Percentiles rank a stretch among this genome's conserved stretches.
phyloP scores from a whole-genome alignment of 2,113 vertebrate species.

The Dromaius novaehollandiae region DNA sequence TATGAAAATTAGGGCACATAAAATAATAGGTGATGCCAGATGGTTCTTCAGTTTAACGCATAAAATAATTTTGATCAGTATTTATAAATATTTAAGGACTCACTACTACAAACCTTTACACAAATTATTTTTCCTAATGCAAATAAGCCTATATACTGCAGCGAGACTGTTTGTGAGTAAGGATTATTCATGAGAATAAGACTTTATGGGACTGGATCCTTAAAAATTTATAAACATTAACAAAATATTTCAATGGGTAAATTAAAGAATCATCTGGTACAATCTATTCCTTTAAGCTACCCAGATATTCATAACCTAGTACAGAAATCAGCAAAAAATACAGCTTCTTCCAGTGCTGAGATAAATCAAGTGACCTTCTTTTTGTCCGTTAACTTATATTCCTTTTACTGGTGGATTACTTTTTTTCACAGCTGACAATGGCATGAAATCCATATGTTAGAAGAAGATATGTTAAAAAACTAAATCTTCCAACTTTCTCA shows the following conservation, averaged over 20 bases:
- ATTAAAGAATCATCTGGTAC: conserved; percentile 4
- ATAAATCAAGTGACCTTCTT: conserved; percentile 16
- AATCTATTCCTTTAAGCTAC: conserved; percentile 17
- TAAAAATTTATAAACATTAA: conserved; percentile 25
- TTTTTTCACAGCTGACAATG: background rate
- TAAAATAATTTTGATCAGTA: conserved; percentile 21
- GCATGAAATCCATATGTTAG: conserved; percentile 13
- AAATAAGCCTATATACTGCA: background rate
- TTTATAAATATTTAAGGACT: conserved; percentile 52
- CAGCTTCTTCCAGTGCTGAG: background rate
- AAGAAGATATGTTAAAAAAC: background rate
- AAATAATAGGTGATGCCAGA: background rate
- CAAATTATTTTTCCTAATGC: background rate
- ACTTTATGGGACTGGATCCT: background rate
- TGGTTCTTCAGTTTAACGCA: conserved; percentile 11
- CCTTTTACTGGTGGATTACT: conserved; percentile 10
- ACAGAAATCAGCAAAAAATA: conserved; percentile 4
- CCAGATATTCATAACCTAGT: background rate
- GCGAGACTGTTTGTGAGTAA: background rate
- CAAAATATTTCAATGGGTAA: conserved; percentile 8
- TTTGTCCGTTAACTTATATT: conserved; percentile 2
- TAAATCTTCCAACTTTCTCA: background rate
- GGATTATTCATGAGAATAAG: background rate
- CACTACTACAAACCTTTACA: background rate
- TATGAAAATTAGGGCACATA: conserved; percentile 26